phyloP scores from a whole-genome alignment of 2,113 vertebrate species.

The Odobenus rosmarus region DNA sequence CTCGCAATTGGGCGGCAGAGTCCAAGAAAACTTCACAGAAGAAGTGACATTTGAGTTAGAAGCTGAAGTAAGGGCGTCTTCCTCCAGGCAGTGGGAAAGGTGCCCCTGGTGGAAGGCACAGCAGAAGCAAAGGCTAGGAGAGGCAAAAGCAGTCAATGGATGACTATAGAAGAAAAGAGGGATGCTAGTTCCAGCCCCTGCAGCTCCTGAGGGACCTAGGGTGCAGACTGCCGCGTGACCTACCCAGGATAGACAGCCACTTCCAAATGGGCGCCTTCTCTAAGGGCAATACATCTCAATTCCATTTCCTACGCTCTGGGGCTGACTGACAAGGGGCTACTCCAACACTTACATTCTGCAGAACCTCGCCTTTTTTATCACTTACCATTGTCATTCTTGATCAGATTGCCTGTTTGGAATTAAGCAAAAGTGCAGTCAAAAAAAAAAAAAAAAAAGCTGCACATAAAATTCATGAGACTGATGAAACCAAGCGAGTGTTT shows the following conservation, averaged over 20 bases:
- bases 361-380: not conserved
- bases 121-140: not conserved
- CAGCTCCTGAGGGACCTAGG: accelerated
- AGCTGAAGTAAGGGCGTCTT: not conserved
- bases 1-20: accelerated
- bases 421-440: not conserved
- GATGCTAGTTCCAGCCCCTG: accelerated
- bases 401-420: not conserved
- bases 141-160: not conserved
- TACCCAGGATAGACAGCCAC: not conserved
- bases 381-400: not conserved
- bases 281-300: accelerated
- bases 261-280: not conserved
- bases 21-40: not conserved
- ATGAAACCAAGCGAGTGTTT: not conserved
- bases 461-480: not conserved
- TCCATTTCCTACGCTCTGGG: no score
- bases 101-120: accelerated
- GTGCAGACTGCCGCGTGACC: accelerated
- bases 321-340: not conserved
- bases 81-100: not conserved
- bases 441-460: not conserved
- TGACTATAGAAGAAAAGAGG: accelerated
- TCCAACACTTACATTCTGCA: not conserved
- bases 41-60: not conserved